These are phyloP conservation scores for Drosophila parabipectinata DNA, from an alignment of 1,140 invertebrate species.

Conservation along the genomic window DNA sequence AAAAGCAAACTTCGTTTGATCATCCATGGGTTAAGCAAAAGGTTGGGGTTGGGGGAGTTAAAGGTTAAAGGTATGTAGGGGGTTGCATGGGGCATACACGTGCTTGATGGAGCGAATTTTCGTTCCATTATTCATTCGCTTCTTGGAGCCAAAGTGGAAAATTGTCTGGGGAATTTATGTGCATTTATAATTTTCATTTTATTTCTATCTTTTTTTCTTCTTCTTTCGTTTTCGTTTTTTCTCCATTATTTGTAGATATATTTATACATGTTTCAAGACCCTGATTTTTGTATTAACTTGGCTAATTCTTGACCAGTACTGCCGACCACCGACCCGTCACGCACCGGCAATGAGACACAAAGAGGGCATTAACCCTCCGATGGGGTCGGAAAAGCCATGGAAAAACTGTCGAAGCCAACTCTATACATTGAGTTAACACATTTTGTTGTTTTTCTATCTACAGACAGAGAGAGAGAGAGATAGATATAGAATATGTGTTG, in stretches of 20 bases:
- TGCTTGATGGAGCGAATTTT: conserved; percentile 51
- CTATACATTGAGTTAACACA: conserved; percentile 40
- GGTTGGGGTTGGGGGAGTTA: neutral
- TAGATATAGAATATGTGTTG: neutral
- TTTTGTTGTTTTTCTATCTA: neutral
- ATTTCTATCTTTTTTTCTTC: conserved; percentile 13
- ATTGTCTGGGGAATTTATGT: conserved; percentile 51
- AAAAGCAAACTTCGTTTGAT: conserved; percentile 46
- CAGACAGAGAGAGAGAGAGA: neutral
- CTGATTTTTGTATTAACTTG: conserved; percentile 3
- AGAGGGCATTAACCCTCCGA: conserved; percentile 29
- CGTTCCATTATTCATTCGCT: conserved; percentile 51
- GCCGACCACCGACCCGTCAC: conserved; percentile 13
- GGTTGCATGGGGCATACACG: conserved; percentile 22
- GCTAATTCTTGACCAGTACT: neutral
- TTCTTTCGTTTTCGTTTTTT: neutral
- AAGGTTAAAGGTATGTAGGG: neutral
- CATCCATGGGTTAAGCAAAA: conserved; percentile 5
- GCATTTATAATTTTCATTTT: conserved; percentile 44
- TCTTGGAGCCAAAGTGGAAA: conserved; percentile 47
- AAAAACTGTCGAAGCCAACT: conserved; percentile 19
- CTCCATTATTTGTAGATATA: neutral
- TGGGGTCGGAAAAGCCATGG: conserved; percentile 27
- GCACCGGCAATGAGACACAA: conserved; percentile 35
- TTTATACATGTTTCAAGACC: neutral